phyloP scores from a whole-genome alignment of 2,797 vertebrate species.

The Rachycentron canadum region DNA sequence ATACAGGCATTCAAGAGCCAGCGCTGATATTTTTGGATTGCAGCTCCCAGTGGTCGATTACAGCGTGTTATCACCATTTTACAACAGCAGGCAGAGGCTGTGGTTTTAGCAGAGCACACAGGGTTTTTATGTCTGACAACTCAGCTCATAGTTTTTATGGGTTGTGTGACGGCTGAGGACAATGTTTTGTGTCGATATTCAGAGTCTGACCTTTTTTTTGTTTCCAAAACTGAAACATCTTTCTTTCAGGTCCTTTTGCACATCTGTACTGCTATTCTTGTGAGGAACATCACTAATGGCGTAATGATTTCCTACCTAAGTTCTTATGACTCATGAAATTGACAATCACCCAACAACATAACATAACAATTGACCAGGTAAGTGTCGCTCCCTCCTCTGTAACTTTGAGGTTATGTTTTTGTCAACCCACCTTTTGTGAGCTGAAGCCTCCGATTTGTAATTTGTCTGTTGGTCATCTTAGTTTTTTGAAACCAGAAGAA shows the following conservation, averaged over 20 bases:
- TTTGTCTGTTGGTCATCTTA: too few relatives aligned
- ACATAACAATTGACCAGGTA: too few relatives aligned
- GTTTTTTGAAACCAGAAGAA: too few relatives aligned
- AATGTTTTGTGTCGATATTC: conserved; percentile 34
- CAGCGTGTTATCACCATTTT: conserved; percentile 52
- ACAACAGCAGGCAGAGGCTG: conserved; percentile 45
- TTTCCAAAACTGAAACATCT: conserved; percentile 1
- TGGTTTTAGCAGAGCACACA: conserved; percentile 47
- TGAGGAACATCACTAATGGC: not conserved
- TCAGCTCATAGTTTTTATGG: conserved; percentile 65
- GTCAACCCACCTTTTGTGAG: too few relatives aligned
- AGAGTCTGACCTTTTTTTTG: conserved; percentile 20
- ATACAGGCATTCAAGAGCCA: conserved; percentile 22
- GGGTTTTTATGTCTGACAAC: conserved; percentile 59
- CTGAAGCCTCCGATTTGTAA: too few relatives aligned
- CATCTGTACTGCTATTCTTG: not conserved
- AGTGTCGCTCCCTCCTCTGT: too few relatives aligned
- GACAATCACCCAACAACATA: too few relatives aligned
- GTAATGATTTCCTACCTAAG: not conserved
- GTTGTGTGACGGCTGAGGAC: conserved; percentile 31
- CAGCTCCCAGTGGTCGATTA: conserved; percentile 42
- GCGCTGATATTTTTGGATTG: conserved; percentile 40
- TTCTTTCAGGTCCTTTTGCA: not conserved
- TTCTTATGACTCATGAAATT: too few relatives aligned
- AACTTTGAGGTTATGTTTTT: too few relatives aligned